Base-by-base conservation (phyloP, 64 coral and sea anemone genomes). In the Montipora foliosa region DNA sequence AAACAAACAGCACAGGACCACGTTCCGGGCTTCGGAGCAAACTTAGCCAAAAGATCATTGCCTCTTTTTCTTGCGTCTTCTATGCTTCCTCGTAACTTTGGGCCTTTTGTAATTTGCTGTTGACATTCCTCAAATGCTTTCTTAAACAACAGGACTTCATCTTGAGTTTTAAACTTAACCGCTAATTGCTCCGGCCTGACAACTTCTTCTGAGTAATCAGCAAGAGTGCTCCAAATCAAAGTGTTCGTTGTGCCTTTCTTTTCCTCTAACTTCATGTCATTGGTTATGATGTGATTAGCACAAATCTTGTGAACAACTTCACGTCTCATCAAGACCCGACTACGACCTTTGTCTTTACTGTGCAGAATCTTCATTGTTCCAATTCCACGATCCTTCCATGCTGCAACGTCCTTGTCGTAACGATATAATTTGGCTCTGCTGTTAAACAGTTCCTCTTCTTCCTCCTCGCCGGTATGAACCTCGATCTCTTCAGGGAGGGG, bases 351-450 rank as follows among this genome's bases (percentile, higher is more conserved):
- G 44, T 81, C 76, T 49, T 44, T 80, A 74, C 93, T 74, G 25
- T 82, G 75, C 14, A 99, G 73, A 80, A 99, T 94, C 80, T 99
- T 99, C 45, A 99, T 87, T 24, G 76, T 91, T 48, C 98, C 98
- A 57, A 89, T 67, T 57, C 98, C 98, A 25, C 98, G 95, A 71
- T 99, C 98, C 62, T 99, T 99, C 98, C 98, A 99, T 44, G 80
- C 89, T 11, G 82, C 89, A 53, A 55, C 49, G 5, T 94, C 95
- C 67, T 88, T 89, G 67, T 94, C 95, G 67, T 85, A 99, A 74
- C 98, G 98, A 89, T 91, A 99, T n/a, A 99, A 67, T 66, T 99
- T 99, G 22, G 98, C 92, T 87, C 95, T 92, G 74, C 92, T 92
- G 51, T 49, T 89, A 50, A 99, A 99, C 62, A 99, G 46, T 0